These are phyloP conservation scores for Crotalus viridis DNA, from an alignment of 2,113 vertebrate genomes.

Conservation along the genomic window DNA sequence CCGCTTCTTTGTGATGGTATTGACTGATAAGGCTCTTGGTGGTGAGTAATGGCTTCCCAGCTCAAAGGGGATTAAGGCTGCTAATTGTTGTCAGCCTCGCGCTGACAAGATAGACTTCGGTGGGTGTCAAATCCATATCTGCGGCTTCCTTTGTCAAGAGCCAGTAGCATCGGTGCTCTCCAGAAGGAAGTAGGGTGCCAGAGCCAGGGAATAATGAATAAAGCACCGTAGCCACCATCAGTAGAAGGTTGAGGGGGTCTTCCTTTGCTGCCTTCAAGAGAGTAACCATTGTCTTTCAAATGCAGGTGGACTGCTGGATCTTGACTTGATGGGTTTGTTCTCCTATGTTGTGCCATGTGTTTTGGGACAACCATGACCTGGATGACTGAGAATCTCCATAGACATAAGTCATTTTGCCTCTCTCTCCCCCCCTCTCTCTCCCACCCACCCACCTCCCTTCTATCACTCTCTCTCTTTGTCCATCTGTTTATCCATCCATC, in stretches of 20 bases:
- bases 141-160: slow-evolving; percentile 63
- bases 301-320: not conserved
- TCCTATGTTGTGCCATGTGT: not conserved
- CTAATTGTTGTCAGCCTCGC: slow-evolving; percentile 85
- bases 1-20: slow-evolving; percentile 80
- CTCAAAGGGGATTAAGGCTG: slow-evolving; percentile 76
- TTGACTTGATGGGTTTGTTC: not conserved
- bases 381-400: not conserved
- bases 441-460: too few species aligned
- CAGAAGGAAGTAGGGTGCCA: slow-evolving; percentile 45
- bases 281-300: not conserved
- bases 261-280: not conserved
- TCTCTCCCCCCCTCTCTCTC: not conserved
- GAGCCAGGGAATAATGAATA: slow-evolving; percentile 45
- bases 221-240: not conserved
- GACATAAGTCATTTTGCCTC: not conserved
- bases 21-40: slow-evolving; percentile 79
- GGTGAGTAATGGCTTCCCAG: slow-evolving; percentile 79
- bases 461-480: not conserved
- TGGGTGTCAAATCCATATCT: slow-evolving; percentile 63
- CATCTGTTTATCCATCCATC: not conserved
- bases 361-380: not conserved
- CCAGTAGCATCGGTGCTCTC: slow-evolving; percentile 21
- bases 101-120: slow-evolving; percentile 80
- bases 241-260: not conserved